phyloP scores from a whole-genome alignment of 2,888 invertebrate genomes.

The Dryobota labecula region DNA sequence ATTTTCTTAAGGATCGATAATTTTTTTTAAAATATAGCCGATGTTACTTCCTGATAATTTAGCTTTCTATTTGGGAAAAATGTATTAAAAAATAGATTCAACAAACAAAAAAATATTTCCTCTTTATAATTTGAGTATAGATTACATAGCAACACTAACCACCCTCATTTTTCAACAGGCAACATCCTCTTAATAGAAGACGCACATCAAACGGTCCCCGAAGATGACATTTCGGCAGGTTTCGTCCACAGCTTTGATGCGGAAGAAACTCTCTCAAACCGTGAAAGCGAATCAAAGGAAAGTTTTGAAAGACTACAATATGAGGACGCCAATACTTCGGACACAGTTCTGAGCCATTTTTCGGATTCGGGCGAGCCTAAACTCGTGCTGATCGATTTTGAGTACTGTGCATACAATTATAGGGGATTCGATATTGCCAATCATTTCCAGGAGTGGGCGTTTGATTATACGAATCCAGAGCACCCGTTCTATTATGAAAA shows the following conservation, averaged over 20 bases:
- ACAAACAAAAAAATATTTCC: too few species aligned
- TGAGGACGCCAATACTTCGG: slow-evolving; percentile 81
- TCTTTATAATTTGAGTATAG: too few species aligned
- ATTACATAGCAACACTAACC: slow-evolving; percentile 20
- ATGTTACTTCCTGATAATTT: too few species aligned
- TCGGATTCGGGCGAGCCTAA: slow-evolving; percentile 90
- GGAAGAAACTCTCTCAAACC: neutral
- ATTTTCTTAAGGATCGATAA: too few species aligned
- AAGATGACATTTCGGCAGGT: slow-evolving; percentile 71
- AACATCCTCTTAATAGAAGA: slow-evolving; percentile 90
- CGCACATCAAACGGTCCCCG: slow-evolving; percentile 47
- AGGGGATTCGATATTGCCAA: slow-evolving; percentile 98
- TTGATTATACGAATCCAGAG: slow-evolving; percentile 95
- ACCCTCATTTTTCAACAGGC: slow-evolving; percentile 72
- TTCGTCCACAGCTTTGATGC: slow-evolving; percentile 72
- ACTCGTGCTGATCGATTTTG: slow-evolving; percentile 96
- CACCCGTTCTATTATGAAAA: slow-evolving; percentile 94
- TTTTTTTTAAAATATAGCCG: too few species aligned
- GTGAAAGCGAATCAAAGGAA: slow-evolving; percentile 42
- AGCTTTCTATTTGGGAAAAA: too few species aligned
- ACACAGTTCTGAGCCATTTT: slow-evolving; percentile 74
- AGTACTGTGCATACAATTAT: slow-evolving; percentile 98
- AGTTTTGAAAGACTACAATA: slow-evolving; percentile 63
- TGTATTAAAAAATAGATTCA: too few species aligned
- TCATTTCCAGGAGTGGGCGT: slow-evolving; percentile 98